Evolutionary conservation across 2,113 vertebrate species (phyloP), one percentile per base, ranked within the genome.

Genomic region (Notarius quadriscutis): DNA sequence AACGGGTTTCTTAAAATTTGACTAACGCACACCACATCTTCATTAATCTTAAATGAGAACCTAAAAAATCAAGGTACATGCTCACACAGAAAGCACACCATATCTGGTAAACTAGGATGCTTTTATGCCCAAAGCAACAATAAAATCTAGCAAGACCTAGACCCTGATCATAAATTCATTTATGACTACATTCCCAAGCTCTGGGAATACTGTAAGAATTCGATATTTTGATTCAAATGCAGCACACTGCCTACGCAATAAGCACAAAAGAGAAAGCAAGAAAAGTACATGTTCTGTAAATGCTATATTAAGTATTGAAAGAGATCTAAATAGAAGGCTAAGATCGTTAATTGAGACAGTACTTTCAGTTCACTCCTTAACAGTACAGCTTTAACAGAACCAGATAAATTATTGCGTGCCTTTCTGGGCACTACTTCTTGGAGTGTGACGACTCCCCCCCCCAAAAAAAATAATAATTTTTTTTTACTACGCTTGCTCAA

Each of bases 161-260:
- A 53, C 1, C 1, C 25, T 67, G 84, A 25, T 79, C 27, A 80
- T 69, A 34, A 41, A 79, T 63, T 17, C n/a, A 55, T 50, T 41
- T 41, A 41, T 41, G 41, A 41, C 41, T 41, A 41, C 41, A 41
- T 41, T 41, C 41, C 41, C 41, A 11, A 53, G 2, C 34, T 5
- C 22, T 84, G 22, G 50, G 4, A 72, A 60, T 74, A 48, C 72
- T 25, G 10, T 22, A 50, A 22, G 20, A 74, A 74, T 74, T 41
- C 30, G 15, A 25, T 41, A 27, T 78, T 51, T 63, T 30, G n/a
- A 63, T 15, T 48, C 18, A 75, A 85, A 78, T 12, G 25, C 58
- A 85, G 77, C 88, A 34, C 77, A 88, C 53, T 69, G 87, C 81
- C 90, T 62, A 91, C 91, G 53, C 48, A 78, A 27, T 85, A 41